Evolutionary conservation across 2,888 invertebrate genomes (phyloP), one percentile per base, ranked within the genome.

Genomic region (Epinotia bilunana): DNA sequence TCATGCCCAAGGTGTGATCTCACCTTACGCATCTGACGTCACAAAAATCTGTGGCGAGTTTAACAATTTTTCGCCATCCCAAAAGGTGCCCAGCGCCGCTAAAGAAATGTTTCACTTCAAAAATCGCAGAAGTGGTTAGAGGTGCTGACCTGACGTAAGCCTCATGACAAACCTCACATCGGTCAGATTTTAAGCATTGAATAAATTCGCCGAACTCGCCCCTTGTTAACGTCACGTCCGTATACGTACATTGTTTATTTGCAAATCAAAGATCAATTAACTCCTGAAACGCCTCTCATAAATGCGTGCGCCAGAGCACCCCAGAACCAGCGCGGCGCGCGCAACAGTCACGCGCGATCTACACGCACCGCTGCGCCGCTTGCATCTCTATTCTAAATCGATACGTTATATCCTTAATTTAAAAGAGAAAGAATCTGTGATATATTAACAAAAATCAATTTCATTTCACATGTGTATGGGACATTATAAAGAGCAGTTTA

Each of bases 221-320:
- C 23, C 3, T 43, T 12, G 7, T 12, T 12, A 28, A 28, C 3
- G 23, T 28, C 11, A 43, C 9, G 20, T 5, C 23, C 46, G 3
- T 43, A 63, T 13, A 13, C 63, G 39, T 18, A 18, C 18, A 13
- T 20, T 46, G 23, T 49, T 64, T 39, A 67, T 67, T 33, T 18
- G 55, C 6, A 65, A 67, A 55, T 55, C 55, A 55, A 33, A 57
- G 33, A 13, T 39, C 18, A 53, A 53, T 65, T 33, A 53, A 65
- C 18, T 33, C 13, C 20, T 39, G 9, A n/a, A 7, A 18, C 18
- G 7, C 18, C 33, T 33, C 33, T 57, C 57, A 57, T 68, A 68
- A 57, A 68, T 68, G 28, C 23, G 57, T 57, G 68, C 68, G 68
- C 57, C 7, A 9, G 49, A 49, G 13, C 16, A 6, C 55, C 13